These are phyloP conservation scores for Rhinoptilus africanus DNA, from an alignment of 2,113 vertebrate genomes.

Conservation along the genomic window DNA sequence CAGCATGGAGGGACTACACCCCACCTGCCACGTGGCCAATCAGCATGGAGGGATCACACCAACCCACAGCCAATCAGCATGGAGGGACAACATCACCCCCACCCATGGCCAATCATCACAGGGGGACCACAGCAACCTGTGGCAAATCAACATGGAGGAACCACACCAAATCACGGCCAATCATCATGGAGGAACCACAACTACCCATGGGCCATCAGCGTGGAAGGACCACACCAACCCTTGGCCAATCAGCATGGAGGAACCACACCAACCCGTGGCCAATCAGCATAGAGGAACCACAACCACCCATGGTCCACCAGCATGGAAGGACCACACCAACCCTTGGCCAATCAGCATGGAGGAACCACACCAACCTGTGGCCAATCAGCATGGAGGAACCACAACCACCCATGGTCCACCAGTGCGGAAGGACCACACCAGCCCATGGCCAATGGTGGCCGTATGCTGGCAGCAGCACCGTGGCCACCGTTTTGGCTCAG, in stretches of 20 bases:
- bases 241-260: not conserved
- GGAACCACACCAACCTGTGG: not conserved
- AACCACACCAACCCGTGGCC: too few relatives aligned
- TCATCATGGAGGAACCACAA: too few relatives aligned
- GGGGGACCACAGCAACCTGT: not conserved
- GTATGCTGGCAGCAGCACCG: not conserved
- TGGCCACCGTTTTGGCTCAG: accelerated
- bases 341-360: not conserved
- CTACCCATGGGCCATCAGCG: too few relatives aligned
- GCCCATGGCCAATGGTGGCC: not conserved
- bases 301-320: not conserved
- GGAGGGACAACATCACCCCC: too few relatives aligned
- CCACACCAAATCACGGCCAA: too few relatives aligned
- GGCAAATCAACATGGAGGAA: not conserved
- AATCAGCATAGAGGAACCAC: not conserved
- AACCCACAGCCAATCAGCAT: too few relatives aligned
- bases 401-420: not conserved
- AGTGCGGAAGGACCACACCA: not conserved
- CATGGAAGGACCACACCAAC: not conserved
- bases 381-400: not conserved
- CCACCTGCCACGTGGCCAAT: too few relatives aligned
- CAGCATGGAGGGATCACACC: too few relatives aligned
- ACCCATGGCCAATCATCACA: not conserved
- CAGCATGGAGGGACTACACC: not conserved
- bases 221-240: too few relatives aligned